Percentiles rank a stretch among this genome's conserved stretches.
Evolutionary conservation across 2,113 vertebrate genomes (phyloP).

Genomic region (Platichthys flesus): DNA sequence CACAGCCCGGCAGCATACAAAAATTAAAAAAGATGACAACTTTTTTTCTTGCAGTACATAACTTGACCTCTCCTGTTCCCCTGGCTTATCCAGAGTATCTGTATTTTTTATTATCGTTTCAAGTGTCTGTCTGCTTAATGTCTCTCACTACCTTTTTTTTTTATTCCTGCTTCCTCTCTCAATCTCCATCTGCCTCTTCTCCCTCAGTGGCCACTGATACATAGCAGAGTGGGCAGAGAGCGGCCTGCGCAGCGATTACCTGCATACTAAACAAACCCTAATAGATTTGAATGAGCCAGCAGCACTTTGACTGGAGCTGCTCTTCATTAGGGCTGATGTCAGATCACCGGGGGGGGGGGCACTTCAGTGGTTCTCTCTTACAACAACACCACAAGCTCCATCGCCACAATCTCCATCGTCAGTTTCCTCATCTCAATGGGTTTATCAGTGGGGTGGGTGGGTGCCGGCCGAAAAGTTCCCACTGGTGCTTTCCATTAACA

Average conservation of each 20-base stretch:
- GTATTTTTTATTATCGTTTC: not conserved
- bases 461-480: constrained; percentile 27
- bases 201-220: constrained; percentile 34
- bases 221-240: constrained; percentile 30
- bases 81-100: not conserved
- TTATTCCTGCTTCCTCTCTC: not conserved
- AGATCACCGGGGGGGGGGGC: constrained; percentile 29
- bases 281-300: constrained; percentile 56
- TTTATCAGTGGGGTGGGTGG: constrained; percentile 22
- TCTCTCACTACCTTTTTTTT: constrained; percentile 9
- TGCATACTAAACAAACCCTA: constrained; percentile 46
- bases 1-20: not conserved
- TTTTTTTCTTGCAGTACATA: constrained; percentile 22
- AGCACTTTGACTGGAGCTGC: constrained; percentile 40
- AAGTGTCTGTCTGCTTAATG: not conserved
- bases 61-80: constrained; percentile 17
- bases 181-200: not conserved
- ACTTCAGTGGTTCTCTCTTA: constrained; percentile 33
- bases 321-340: constrained; percentile 58
- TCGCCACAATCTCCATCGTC: constrained; percentile 12
- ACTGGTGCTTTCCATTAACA: constrained; percentile 33
- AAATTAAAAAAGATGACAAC: not conserved
- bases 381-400: constrained; percentile 21
- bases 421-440: constrained; percentile 35
- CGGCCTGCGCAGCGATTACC: constrained; percentile 22